phyloP scores from a whole-genome alignment of 2,888 invertebrate genomes.

The Lucinisca nassula region DNA sequence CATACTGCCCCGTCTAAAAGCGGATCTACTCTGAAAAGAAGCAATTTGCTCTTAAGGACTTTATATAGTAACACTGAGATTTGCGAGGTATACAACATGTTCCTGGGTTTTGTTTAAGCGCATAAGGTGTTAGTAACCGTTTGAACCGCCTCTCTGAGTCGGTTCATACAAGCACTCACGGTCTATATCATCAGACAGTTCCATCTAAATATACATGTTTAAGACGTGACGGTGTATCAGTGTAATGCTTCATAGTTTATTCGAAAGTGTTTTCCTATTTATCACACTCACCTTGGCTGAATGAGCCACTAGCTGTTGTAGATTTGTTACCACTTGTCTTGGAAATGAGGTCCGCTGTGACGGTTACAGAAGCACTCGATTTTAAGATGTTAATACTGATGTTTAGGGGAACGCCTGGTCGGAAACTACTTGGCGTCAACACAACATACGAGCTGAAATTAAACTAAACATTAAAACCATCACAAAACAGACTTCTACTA shows the following conservation, averaged over 20 bases:
- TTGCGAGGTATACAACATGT: no score
- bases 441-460: conserved; percentile 82
- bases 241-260: neutral
- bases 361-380: conserved; percentile 58
- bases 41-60: no score
- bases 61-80: no score
- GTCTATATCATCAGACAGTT: neutral
- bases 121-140: neutral
- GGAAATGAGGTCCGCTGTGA: conserved; percentile 63
- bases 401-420: conserved; percentile 86
- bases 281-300: conserved; percentile 63
- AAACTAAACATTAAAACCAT: neutral
- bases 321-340: conserved; percentile 41
- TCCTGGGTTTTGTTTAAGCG: neutral
- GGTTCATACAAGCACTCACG: neutral
- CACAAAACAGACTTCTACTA: neutral
- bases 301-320: conserved; percentile 45
- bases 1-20: no score
- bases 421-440: conserved; percentile 85
- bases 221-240: neutral
- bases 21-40: no score
- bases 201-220: no score
- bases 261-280: neutral
- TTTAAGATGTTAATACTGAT: conserved; percentile 87
- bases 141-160: neutral